Evolutionary conservation across 37 sponge, comb jelly and placozoan species (phyloP), one percentile per base, ranked within the genome.

Genomic region (Diacarnus erythraeanus): DNA sequence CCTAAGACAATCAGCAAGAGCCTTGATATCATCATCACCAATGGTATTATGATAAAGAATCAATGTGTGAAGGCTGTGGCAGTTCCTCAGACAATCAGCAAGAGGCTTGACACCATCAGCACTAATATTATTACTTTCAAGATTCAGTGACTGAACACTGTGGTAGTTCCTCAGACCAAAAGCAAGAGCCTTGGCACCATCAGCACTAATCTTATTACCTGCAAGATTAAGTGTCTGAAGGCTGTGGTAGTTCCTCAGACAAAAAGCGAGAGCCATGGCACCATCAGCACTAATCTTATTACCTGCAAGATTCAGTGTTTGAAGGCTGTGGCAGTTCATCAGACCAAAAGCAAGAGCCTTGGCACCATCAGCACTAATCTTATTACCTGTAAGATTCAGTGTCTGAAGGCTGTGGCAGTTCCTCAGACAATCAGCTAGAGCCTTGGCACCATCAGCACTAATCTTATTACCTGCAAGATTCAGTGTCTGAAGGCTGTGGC

Each of bases 281-380:
- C 61, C 61, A 60, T 60, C 61, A 25, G 61, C 61, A 60, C 61
- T 25, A 60, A 60, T 60, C 9, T 6, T 21, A 25, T 60, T 60
- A 60, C 22, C 22, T n/a, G 4, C 4, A 5, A 60, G 61, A 25
- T 60, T 60, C 27, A 60, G 61, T 60, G 27, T 60, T 60, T 60
- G 61, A 4, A 60, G 61, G 23, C 22, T 60, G 4, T 6, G 9
- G 22, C 9, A 60, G 27, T 20, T 4, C 22, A n/a, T 60, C 4
- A 60, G 61, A 26, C 26, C 22, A 6, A n/a, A 17, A 25, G 61
- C 61, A 60, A 60, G 61, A 60, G 61, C 61, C 61, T 26, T 26
- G 23, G 61, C 61, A 60, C 61, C 23, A 60, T 60, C 61, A 60
- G 27, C 61, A 60, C 61, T 25, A 60, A 60, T 60, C 9, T 6